Conservation (phyloP, 2,888 invertebrate species). For the Ptilodon capucinus region DNA sequence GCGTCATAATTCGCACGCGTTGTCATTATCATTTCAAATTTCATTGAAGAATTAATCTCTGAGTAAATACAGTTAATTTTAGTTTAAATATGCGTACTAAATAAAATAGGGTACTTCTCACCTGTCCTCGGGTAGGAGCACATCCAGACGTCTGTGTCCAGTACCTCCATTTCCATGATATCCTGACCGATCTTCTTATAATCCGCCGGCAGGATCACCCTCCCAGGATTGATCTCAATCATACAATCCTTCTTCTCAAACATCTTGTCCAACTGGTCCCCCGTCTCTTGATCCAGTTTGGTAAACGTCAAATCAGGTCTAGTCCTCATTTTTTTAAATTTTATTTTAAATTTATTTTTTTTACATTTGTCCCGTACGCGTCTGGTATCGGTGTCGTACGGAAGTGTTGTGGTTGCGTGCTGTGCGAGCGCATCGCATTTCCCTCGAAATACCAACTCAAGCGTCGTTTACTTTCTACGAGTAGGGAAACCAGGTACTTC, state of each 20-base stretch:
- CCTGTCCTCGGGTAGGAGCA: slow-evolving; percentile 95
- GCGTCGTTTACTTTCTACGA: slow-evolving; percentile 51
- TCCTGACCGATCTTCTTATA: slow-evolving; percentile 86
- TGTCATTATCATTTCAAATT: too few relatives aligned
- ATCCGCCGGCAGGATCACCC: slow-evolving; percentile 86
- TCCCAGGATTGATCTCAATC: slow-evolving; percentile 88
- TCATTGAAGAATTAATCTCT: too few relatives aligned
- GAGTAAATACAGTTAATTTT: too few relatives aligned
- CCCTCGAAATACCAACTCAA: slow-evolving; percentile 53
- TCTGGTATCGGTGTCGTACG: slow-evolving; percentile 30
- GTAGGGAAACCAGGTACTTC: slow-evolving; percentile 26
- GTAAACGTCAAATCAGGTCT: slow-evolving; percentile 76
- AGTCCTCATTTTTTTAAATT: slow-evolving; percentile 57
- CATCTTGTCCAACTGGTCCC: slow-evolving; percentile 84
- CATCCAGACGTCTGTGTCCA: slow-evolving; percentile 91
- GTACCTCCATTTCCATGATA: slow-evolving; percentile 87
- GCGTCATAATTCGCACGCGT: too few relatives aligned
- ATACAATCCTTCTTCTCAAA: slow-evolving; percentile 87
- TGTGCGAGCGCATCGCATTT: slow-evolving; percentile 38
- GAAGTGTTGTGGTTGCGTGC: slow-evolving; percentile 58
- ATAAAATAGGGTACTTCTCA: too few relatives aligned
- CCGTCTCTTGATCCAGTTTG: slow-evolving; percentile 83
- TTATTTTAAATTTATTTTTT: slow-evolving; percentile 2
- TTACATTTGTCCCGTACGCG: slow-evolving; percentile 13
- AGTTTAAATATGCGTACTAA: too few relatives aligned